Percentiles rank a stretch among this genome's conserved stretches.
phyloP scores from a whole-genome alignment of 2,113 vertebrate species.

The Cairina moschata region DNA sequence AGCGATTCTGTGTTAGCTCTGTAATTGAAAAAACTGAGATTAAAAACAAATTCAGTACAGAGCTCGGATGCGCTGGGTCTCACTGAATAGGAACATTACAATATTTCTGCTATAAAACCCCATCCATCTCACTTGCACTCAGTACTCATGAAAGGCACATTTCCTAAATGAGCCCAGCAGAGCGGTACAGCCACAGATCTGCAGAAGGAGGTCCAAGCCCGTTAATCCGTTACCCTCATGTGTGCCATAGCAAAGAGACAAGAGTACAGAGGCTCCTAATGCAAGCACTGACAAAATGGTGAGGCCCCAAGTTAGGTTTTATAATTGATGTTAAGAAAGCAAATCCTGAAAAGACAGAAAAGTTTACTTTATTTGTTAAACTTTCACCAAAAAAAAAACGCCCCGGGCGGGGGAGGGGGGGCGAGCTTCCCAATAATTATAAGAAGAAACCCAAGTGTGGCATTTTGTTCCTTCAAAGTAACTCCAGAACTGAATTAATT shows the following conservation, averaged over 20 bases:
- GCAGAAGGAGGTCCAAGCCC: background rate
- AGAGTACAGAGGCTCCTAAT: background rate
- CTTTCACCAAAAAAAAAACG: background rate
- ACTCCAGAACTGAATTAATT: conserved; percentile 19
- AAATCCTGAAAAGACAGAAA: background rate
- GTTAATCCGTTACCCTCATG: background rate
- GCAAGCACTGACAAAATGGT: background rate
- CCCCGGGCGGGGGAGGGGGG: background rate
- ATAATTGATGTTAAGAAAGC: background rate
- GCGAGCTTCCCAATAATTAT: background rate
- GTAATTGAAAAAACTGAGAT: conserved; percentile 1
- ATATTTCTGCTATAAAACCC: conserved; percentile 24
- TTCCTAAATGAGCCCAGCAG: background rate
- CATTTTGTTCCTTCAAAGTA: background rate
- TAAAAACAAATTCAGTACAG: background rate
- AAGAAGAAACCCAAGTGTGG: background rate
- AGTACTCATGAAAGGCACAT: background rate
- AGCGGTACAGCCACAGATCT: background rate
- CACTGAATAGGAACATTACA: conserved; percentile 12
- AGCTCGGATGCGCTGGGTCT: background rate
- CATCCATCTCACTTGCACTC: conserved; percentile 30
- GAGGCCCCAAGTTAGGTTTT: background rate
- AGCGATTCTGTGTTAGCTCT: background rate
- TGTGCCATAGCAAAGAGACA: background rate
- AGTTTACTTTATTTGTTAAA: background rate